These are phyloP conservation scores for Platalea minor DNA, from an alignment of 2,797 vertebrate species.

Conservation along the genomic window DNA sequence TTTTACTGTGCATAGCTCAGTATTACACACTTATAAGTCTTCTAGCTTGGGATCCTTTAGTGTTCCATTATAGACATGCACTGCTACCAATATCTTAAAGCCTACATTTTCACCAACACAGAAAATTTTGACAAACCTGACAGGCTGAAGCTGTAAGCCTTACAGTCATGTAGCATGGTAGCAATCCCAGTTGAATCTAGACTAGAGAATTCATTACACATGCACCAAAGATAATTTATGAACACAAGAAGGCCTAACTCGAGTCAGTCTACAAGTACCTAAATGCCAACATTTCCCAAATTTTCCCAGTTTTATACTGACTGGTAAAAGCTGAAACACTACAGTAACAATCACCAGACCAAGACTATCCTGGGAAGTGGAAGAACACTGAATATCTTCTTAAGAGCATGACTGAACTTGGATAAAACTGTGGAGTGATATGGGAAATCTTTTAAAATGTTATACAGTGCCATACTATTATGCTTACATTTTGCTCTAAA, in stretches of 20 bases:
- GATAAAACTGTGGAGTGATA: not conserved
- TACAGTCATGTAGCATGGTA: not conserved
- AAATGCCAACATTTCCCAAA: not conserved
- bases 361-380: not conserved
- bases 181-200: not conserved
- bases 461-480: not conserved
- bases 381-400: not conserved
- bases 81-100: not conserved
- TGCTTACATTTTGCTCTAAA: not conserved
- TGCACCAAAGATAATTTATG: not conserved
- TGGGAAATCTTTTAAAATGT: slow-evolving; percentile 19
- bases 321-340: not conserved
- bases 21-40: not conserved
- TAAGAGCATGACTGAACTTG: not conserved
- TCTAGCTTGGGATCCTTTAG: not conserved
- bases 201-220: not conserved
- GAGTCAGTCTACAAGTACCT: not conserved
- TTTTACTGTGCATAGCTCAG: not conserved
- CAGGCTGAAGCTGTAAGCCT: not conserved
- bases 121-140: not conserved
- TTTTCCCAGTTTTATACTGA: not conserved
- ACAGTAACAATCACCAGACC: slow-evolving; percentile 6
- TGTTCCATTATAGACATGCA: not conserved
- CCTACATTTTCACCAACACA: not conserved
- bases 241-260: not conserved